Conservation (phyloP, 2,113 vertebrate genomes). For the Mirounga angustirostris region DNA sequence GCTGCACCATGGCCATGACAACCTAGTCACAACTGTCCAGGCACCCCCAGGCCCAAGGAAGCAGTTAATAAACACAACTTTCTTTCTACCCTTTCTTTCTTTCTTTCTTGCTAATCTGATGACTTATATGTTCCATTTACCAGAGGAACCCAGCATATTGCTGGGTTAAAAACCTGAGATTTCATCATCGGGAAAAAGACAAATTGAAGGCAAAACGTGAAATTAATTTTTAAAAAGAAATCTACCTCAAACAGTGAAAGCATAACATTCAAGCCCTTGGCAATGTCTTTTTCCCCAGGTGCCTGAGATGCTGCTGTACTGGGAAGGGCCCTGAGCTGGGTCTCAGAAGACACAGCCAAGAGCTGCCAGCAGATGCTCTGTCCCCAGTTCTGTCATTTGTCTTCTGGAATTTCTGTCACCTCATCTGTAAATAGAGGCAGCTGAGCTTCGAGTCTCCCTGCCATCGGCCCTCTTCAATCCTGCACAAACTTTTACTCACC, state of each 20-base stretch:
- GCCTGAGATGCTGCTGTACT: not conserved
- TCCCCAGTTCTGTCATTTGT: not conserved
- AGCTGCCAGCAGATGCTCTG: not conserved
- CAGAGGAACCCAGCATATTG: not conserved
- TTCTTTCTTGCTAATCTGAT: not conserved
- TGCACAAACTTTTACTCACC: not conserved
- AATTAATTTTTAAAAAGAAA: not conserved
- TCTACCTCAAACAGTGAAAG: not conserved
- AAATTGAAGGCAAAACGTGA: constrained; percentile 14
- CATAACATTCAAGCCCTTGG: not conserved
- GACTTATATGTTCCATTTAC: not conserved
- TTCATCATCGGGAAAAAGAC: not conserved
- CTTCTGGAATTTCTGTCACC: not conserved
- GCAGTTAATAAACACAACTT: not conserved
- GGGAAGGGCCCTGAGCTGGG: not conserved
- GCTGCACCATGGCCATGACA: not conserved
- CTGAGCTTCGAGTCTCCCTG: not conserved
- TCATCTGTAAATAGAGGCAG: not conserved
- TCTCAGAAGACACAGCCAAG: accelerated
- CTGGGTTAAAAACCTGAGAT: not conserved
- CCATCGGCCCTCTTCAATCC: not conserved
- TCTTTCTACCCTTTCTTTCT: not conserved
- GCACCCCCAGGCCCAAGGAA: not conserved
- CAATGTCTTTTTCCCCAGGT: not conserved
- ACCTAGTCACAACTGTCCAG: not conserved